These are phyloP conservation scores for Sebastes steindachneri DNA, from an alignment of 2,797 vertebrate species.

Conservation along the genomic window DNA sequence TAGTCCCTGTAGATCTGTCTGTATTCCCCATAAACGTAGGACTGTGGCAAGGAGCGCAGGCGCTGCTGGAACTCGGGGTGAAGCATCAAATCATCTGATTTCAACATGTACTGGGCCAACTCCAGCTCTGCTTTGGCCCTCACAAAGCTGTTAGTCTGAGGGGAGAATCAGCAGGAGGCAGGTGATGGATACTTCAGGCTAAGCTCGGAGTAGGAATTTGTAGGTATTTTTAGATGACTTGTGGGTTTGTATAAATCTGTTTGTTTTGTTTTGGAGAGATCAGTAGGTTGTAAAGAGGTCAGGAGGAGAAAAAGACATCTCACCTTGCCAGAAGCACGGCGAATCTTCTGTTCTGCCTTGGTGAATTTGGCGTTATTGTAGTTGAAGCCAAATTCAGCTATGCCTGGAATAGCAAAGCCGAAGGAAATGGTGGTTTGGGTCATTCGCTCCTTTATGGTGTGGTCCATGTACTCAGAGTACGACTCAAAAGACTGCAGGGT, in stretches of 20 bases:
- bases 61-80: slow-evolving; percentile 89
- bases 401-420: slow-evolving; percentile 65
- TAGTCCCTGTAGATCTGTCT: slow-evolving; percentile 91
- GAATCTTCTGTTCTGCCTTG: slow-evolving; percentile 82
- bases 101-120: slow-evolving; percentile 88
- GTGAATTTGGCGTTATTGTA: slow-evolving; percentile 67
- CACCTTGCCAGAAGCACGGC: slow-evolving; percentile 86
- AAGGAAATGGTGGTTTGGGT: slow-evolving; percentile 65
- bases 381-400: slow-evolving; percentile 81
- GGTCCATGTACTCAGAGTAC: slow-evolving; percentile 83
- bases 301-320: slow-evolving; percentile 27
- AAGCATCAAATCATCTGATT: slow-evolving; percentile 85
- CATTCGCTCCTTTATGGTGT: slow-evolving; percentile 42
- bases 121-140: slow-evolving; percentile 85
- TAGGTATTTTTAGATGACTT: neutral
- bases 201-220: neutral
- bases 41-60: slow-evolving; percentile 83
- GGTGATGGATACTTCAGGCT: neutral
- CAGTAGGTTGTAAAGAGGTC: no score
- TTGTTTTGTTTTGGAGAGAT: neutral
- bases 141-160: slow-evolving; percentile 86
- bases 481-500: slow-evolving; percentile 82
- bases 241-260: neutral
- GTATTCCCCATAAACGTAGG: slow-evolving; percentile 92
- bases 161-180: neutral